These are phyloP conservation scores for Eugnorisma glareosa DNA, from an alignment of 2,888 invertebrate genomes.

Conservation along the genomic window DNA sequence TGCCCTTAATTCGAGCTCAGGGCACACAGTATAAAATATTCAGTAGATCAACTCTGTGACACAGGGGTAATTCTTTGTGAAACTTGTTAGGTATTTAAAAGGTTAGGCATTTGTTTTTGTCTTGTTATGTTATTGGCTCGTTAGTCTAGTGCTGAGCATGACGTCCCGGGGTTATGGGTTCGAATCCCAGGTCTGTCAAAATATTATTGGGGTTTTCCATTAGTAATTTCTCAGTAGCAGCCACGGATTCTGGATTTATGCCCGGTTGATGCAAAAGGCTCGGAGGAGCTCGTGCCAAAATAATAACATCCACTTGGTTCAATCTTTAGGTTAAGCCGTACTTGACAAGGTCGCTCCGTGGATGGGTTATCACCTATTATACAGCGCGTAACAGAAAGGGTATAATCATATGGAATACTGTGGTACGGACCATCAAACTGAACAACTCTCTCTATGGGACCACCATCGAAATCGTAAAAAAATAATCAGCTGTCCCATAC, in stretches of 20 bases:
- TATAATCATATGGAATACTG: no score
- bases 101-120: not conserved
- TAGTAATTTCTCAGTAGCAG: not conserved
- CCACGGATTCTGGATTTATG: not conserved
- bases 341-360: no score
- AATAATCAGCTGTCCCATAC: no score
- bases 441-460: no score
- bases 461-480: no score
- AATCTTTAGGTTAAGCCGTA: no score
- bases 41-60: constrained; percentile 55
- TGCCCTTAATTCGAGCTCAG: constrained; percentile 76
- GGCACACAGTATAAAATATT: constrained; percentile 55
- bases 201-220: not conserved
- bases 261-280: no score
- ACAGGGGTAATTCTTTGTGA: constrained; percentile 17
- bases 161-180: not conserved
- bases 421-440: no score
- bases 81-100: constrained; percentile 15
- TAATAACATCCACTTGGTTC: not conserved
- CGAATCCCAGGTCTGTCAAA: not conserved
- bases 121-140: not conserved
- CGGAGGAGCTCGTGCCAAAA: no score
- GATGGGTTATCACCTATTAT: not conserved
- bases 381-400: no score
- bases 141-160: not conserved